Base-by-base conservation (phyloP, 2,888 invertebrate species). In the Plagiodera versicolora region DNA sequence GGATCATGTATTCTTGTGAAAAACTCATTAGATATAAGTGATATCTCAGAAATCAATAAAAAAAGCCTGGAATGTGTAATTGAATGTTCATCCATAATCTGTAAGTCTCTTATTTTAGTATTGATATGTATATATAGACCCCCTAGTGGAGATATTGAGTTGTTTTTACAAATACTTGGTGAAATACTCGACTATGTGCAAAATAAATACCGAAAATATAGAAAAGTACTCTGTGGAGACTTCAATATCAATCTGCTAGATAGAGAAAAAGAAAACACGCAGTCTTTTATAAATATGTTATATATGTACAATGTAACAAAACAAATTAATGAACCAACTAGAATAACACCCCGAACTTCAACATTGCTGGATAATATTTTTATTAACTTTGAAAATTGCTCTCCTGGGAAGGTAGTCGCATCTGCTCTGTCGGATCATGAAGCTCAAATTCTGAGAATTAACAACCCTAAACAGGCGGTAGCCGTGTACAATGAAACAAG, bases 301-400 rank as follows among this genome's bases (percentile, higher is more conserved):
- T 49, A 24, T 49, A 49, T 49, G 48, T 49, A 49, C 48, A 49
- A 49, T 20, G 2, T 49, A 8, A 49, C 2, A 24, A 49, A 49
- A 49, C 48, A 48, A 48, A 48, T 48, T 19, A 48, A 48, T 48
- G 48, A n/a, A n/a, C n/a, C n/a, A 48, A 48, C 48, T 49, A 49
- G 48, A 49, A 19, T 48, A 48, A 18, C 48, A 20, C 48, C 18
- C 18, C 14, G 48, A n/a, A n/a, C n/a, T n/a, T n/a, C n/a, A 48
- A 49, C 48, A 28, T 28, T 49, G 16, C 49, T 49, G 14, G 49
- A n/a, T n/a, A n/a, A 49, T 49, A 49, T 28, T n/a, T 49, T 49
- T 28, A 49, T 49, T 9, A 49, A 49, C 49, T 49, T 49, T 9
- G 20, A 49, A 49, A 20, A 49, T 49, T 3, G n/a, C 11, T 49